Evolutionary conservation across 2,113 vertebrate species (phyloP).

Genomic region (Vulpes lagopus): DNA sequence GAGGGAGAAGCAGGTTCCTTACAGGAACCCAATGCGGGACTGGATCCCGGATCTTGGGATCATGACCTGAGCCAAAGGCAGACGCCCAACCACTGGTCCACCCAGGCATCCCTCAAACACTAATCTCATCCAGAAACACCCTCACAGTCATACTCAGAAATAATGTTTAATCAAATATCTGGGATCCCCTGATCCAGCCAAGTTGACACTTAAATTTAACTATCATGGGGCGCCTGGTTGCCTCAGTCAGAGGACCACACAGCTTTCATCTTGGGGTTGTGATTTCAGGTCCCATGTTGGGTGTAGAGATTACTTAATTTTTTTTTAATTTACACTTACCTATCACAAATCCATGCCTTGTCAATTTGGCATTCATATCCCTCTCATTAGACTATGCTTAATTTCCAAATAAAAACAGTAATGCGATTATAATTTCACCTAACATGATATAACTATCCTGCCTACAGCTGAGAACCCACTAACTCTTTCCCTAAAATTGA

Average conservation of each 20-base stretch:
- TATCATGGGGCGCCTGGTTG: neutral
- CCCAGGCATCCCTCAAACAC: neutral
- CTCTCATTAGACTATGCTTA: neutral
- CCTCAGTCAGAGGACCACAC: neutral
- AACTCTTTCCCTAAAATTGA: neutral
- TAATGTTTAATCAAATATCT: neutral
- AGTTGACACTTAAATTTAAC: neutral
- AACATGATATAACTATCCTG: neutral
- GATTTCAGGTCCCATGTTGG: neutral
- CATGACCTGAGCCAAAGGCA: too few relatives aligned
- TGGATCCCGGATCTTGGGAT: too few relatives aligned
- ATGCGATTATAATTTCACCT: neutral
- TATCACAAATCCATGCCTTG: neutral
- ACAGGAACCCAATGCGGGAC: too few relatives aligned
- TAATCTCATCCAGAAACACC: neutral
- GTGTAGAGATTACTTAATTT: neutral
- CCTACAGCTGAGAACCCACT: neutral
- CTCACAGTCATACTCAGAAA: neutral
- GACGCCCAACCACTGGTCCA: too few relatives aligned
- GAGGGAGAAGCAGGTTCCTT: too few relatives aligned
- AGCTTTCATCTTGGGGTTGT: neutral
- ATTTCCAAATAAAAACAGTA: neutral
- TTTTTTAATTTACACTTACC: neutral
- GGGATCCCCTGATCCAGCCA: neutral
- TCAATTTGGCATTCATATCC: neutral